Base-by-base conservation (phyloP, 2,797 vertebrate species). In the Bovichtus diacanthus region DNA sequence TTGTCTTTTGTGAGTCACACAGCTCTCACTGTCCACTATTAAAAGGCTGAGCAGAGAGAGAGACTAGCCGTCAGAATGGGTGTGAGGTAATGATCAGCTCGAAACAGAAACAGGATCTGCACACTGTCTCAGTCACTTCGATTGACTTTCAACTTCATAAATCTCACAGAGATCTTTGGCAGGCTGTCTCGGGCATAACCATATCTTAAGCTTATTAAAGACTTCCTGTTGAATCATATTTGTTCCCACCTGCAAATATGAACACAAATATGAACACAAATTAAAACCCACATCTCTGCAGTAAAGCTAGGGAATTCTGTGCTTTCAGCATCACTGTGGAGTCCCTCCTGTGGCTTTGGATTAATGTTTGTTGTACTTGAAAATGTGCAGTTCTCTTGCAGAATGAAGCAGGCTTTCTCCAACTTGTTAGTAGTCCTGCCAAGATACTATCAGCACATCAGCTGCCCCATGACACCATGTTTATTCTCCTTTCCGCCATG, bases 1-100 rank as follows among this genome's bases (percentile, higher is more conserved):
- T 53, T 34, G 51, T 58, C 11, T 58, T 7, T 46, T 53, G 39
- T 71, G 68, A 56, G 61, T 78, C 66, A 74, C 55, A 62, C 34
- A 62, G 54, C 46, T 59, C 65, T 36, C 49, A 62, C n/a, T 49
- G 62, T 54, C 47, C 18, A 36, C 39, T 49, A 31, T 23, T 16
- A 9, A 44, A 50, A 49, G 25, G 9, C 7, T 68, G 36, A 9
- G n/a, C 10, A 47, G 36, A 21, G 15, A n/a, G n/a, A n/a, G n/a
- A n/a, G 7, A 55, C 25, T 19, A 21, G 65, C 27, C 60, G 36
- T 50, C 19, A 60, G 16, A 58, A 75, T 23, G 13, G 44, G 2
- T 19, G 9, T 59, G 41, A 71, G 27, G 16, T 61, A 36, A 60
- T 21, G 36, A 67, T 47, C 36, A 34, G 18, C 10, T 73, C 27